These are phyloP conservation scores for Lophotis ruficrista DNA, from an alignment of 2,113 vertebrate genomes.

Conservation along the genomic window DNA sequence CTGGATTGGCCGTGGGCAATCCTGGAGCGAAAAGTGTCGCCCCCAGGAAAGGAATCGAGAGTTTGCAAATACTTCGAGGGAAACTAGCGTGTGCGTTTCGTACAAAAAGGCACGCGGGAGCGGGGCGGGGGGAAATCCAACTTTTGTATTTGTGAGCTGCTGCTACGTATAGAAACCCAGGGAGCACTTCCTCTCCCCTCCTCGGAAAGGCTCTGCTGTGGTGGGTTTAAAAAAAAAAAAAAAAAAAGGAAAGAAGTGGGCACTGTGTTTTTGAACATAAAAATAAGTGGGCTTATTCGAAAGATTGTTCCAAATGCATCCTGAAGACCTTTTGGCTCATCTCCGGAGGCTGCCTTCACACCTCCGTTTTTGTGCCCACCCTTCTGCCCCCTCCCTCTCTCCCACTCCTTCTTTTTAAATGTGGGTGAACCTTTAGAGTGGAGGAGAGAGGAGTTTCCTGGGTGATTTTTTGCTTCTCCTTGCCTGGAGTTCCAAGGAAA, in stretches of 20 bases:
- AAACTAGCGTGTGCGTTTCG: fast-evolving
- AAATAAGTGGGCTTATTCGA: background rate
- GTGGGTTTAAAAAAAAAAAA: background rate
- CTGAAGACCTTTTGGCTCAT: background rate
- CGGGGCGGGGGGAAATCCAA: background rate
- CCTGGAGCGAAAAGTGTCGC: background rate
- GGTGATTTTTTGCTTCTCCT: background rate
- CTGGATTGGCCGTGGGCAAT: too few species aligned
- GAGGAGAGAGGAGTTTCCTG: background rate
- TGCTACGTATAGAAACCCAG: fast-evolving
- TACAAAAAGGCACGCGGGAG: background rate
- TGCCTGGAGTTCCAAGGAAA: background rate
- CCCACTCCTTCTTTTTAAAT: background rate
- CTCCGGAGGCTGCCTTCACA: background rate
- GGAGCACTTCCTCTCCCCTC: background rate
- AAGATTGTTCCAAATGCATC: background rate
- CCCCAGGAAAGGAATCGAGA: background rate
- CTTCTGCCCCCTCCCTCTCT: fast-evolving
- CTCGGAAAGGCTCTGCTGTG: background rate
- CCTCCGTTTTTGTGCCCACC: background rate
- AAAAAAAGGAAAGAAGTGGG: background rate
- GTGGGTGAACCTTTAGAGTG: background rate
- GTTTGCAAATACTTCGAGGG: background rate
- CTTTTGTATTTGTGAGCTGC: background rate
- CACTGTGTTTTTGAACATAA: background rate